A percentile compares a stretch with the other conserved stretches of the same genome.
Evolutionary conservation across 2,113 vertebrate species (phyloP).

Genomic region (Zapornia atra): DNA sequence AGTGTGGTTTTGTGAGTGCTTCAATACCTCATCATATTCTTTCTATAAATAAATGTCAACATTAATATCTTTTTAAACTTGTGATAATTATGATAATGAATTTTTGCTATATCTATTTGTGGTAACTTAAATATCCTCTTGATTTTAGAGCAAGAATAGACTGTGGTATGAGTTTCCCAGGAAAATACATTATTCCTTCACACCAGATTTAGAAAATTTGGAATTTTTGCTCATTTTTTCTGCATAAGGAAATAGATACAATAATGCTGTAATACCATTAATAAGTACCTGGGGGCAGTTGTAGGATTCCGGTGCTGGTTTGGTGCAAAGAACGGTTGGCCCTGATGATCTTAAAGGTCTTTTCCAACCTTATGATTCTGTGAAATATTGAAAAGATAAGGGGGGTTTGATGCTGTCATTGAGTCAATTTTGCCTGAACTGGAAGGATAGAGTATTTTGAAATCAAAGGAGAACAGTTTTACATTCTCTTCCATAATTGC

Average conservation of each 20-base stretch:
- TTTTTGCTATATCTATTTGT: background rate
- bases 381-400: background rate
- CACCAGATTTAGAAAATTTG: rapidly evolving
- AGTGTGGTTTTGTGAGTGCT: background rate
- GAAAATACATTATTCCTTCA: background rate
- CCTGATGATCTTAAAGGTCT: no score
- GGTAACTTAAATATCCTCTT: background rate
- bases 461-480: background rate
- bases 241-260: rapidly evolving
- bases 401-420: background rate
- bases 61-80: background rate
- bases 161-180: background rate
- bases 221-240: background rate
- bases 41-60: background rate
- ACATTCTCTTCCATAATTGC: background rate
- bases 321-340: background rate
- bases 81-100: background rate
- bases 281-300: background rate
- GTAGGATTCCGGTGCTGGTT: background rate
- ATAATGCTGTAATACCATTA: background rate
- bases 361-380: no score
- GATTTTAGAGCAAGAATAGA: background rate
- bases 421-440: background rate
- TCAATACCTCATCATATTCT: background rate
- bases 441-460: background rate